Evolutionary conservation across 2,797 vertebrate genomes (phyloP), one percentile per base, ranked within the genome.

Genomic region (Pseudomugil tenellus): DNA sequence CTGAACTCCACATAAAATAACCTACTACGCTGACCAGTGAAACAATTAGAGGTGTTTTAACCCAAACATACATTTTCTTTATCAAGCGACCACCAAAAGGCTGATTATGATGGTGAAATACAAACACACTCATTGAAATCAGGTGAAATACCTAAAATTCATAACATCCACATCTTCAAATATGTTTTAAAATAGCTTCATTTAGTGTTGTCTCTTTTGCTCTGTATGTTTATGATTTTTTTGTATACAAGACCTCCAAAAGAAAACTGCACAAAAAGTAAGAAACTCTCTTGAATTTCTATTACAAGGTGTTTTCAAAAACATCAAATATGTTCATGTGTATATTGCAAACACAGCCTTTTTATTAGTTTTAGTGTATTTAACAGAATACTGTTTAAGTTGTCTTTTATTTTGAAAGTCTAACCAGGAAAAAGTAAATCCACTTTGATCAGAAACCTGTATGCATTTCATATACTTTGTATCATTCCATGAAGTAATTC

Each of bases 191-290:
- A 12, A 16, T 35, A 34, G 37, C 16, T n/a, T 55, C 21, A 51
- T 32, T 37, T 6, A 19, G 1, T 12, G 16, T 34, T 58, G 2
- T 10, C 8, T 32, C 28, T 34, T 10, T 35, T 4, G 16, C 1
- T 19, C 10, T 34, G 5, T 28, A 16, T 58, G 6, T 37, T n/a
- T n/a, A n/a, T n/a, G n/a, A 32, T 9, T 17, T 70, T 4, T 1
- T 55, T 10, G 53, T 58, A 14, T 74, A n/a, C 35, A 83, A 71
- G 19, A 17, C 12, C n/a, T 52, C 6, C 35, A 61, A n/a, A 41
- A 9, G 58, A 77, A 78, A 71, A 56, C 25, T 0, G 21, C 58
- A 58, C 26, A 8, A 52, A 68, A 75, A 31, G 88, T 88, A 83
- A 80, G 77, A 62, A 35, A 48, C 23, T 3, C 5, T 29, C 14